Percentiles rank a stretch among this genome's conserved stretches.
phyloP scores from a whole-genome alignment of 2,888 invertebrate genomes.

The Xestia c-nigrum region DNA sequence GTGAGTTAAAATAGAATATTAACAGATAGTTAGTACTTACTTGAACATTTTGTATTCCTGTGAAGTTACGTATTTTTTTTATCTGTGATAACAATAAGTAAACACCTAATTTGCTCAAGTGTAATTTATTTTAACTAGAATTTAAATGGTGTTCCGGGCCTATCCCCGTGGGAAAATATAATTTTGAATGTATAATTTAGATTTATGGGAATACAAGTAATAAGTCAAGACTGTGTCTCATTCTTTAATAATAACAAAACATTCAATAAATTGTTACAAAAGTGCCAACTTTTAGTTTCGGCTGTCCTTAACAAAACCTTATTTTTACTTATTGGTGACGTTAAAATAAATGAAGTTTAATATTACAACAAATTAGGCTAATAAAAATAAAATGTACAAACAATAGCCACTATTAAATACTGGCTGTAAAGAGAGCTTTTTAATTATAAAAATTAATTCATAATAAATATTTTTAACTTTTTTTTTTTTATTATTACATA shows the following conservation, averaged over 20 bases:
- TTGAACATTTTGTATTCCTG: background rate
- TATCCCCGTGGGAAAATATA: accelerated
- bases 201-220: background rate
- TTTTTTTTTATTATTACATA: constrained; percentile 16
- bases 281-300: constrained; percentile 29
- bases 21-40: background rate
- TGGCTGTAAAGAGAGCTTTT: constrained; percentile 75
- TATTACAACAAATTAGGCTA: constrained; percentile 40
- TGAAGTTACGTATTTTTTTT: background rate
- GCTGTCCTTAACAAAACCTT: constrained; percentile 23
- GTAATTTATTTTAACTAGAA: background rate
- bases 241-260: constrained; percentile 59
- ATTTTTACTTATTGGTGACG: constrained; percentile 42
- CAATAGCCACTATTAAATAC: constrained; percentile 69
- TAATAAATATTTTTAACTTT: constrained; percentile 12
- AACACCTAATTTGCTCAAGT: too few relatives aligned
- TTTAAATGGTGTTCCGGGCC: background rate
- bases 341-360: constrained; percentile 47
- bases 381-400: constrained; percentile 56
- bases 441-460: constrained; percentile 20
- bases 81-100: constrained; percentile 17
- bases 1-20: background rate
- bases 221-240: constrained; percentile 29
- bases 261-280: constrained; percentile 46
- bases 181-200: background rate